Evolutionary conservation across 30 jellyfish, hydroid and myxozoan species (phyloP), one percentile per base, ranked within the genome.

Genomic region (Cassiopea xamachana): DNA sequence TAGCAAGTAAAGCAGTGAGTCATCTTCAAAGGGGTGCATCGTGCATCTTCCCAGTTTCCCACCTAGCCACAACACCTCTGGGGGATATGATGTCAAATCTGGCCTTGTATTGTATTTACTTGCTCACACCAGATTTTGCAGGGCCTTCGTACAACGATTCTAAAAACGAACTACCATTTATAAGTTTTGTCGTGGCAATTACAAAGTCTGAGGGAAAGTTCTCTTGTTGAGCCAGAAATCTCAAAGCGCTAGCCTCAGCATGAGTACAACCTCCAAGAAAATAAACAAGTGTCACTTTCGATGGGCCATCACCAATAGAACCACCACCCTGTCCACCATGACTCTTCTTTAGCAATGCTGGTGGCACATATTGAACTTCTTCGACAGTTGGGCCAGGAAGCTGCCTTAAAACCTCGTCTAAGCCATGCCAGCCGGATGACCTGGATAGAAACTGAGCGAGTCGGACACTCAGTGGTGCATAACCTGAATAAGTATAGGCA

Each of bases 221-320:
- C 75, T 97, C 99, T 72, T 93, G 98, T 79, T 93, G 98, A 7
- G 98, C 98, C 55, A 97, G 89, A 80, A 91, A 93, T 71, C 98
- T 84, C 89, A 97, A 83, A 39, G 98, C 98, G 55, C 99, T 93
- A 61, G 93, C 89, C 73, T 97, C 99, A 13, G 99, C 75, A 76
- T 91, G 91, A 2, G 98, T 97, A 60, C 99, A 97, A 12, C 99
- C 99, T 46, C 99, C 99, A 61, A 97, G 87, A 48, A 93, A 97
- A 73, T 93, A 97, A 16, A 93, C 99, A 62, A 97, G 87, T 4
- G 99, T 96, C 77, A 89, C 88, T 80, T 89, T 89, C 13, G 98
- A 91, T 60, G 98, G 98, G 48, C 98, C 98, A 59, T 92, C 98
- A 46, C 86, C 95, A 16, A 85, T 71, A 2, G 90, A 46, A 43